Percentiles rank a stretch among this genome's conserved stretches.
These are phyloP conservation scores for Eulemur albifrons DNA, from an alignment of 2,797 vertebrate genomes.

Conservation along the genomic window DNA sequence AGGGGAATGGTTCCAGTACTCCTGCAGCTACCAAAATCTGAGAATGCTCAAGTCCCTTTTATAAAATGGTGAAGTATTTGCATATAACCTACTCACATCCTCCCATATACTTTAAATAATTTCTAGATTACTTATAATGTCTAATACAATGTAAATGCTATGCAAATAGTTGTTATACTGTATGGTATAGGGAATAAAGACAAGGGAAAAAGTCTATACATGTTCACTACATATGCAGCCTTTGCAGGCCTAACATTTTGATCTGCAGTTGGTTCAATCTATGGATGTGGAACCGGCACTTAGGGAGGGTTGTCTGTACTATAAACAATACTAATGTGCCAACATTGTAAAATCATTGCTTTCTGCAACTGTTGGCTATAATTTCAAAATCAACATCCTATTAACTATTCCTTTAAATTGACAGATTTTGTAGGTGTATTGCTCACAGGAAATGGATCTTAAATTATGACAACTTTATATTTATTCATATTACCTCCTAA, in stretches of 20 bases:
- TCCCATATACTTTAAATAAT: neutral
- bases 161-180: neutral
- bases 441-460: constrained; percentile 6
- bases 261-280: neutral
- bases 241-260: neutral
- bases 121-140: neutral
- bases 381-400: constrained; percentile 55
- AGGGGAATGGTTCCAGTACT: neutral
- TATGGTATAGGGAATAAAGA: neutral
- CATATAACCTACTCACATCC: neutral
- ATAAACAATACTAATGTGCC: neutral
- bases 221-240: neutral
- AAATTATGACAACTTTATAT: constrained; percentile 53
- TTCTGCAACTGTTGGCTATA: constrained; percentile 9
- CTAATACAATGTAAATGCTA: neutral
- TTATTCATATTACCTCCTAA: constrained; percentile 32
- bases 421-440: constrained; percentile 24
- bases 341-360: constrained; percentile 60
- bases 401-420: constrained; percentile 42
- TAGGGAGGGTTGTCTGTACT: neutral
- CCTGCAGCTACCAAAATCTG: neutral
- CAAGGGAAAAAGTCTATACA: neutral
- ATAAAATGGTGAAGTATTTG: neutral
- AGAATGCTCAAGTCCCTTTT: neutral
- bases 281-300: neutral